Evolutionary conservation across 1,140 invertebrate species (phyloP).

Genomic region (Lepidotrigona ventralis): DNA sequence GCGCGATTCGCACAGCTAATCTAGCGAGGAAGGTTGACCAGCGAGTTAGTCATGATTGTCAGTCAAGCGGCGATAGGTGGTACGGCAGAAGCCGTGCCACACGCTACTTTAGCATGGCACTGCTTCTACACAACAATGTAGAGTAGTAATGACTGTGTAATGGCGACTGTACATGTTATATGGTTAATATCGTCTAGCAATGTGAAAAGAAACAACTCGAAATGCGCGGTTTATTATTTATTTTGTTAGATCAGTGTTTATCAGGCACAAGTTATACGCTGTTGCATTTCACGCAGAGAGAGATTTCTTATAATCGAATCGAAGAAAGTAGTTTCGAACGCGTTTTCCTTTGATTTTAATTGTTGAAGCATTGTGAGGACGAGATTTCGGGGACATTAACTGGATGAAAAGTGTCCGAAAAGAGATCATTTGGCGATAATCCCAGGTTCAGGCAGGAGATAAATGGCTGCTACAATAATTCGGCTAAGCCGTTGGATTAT

Average conservation of each 20-base stretch:
- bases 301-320: neutral
- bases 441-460: constrained; percentile 6
- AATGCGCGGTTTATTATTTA: constrained; percentile 52
- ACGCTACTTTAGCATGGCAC: constrained; percentile 61
- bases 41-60: constrained; percentile 65
- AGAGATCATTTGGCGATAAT: constrained; percentile 20
- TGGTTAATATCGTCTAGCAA: constrained; percentile 64
- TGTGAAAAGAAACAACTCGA: constrained; percentile 59
- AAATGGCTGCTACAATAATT: constrained; percentile 59
- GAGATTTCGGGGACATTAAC: neutral
- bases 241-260: constrained; percentile 26
- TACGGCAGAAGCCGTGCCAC: constrained; percentile 65
- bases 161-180: constrained; percentile 61
- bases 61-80: constrained; percentile 66
- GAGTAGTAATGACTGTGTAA: constrained; percentile 70
- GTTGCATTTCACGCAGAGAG: too few species aligned
- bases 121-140: constrained; percentile 61
- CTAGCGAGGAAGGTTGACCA: neutral
- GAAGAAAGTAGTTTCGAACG: constrained; percentile 38
- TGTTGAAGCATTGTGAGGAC: neutral
- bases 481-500: constrained; percentile 72
- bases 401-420: constrained; percentile 6
- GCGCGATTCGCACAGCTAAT: constrained; percentile 16
- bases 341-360: constrained; percentile 31
- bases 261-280: neutral